phyloP scores from a whole-genome alignment of 2,888 invertebrate species.

The Drosophila cognata region DNA sequence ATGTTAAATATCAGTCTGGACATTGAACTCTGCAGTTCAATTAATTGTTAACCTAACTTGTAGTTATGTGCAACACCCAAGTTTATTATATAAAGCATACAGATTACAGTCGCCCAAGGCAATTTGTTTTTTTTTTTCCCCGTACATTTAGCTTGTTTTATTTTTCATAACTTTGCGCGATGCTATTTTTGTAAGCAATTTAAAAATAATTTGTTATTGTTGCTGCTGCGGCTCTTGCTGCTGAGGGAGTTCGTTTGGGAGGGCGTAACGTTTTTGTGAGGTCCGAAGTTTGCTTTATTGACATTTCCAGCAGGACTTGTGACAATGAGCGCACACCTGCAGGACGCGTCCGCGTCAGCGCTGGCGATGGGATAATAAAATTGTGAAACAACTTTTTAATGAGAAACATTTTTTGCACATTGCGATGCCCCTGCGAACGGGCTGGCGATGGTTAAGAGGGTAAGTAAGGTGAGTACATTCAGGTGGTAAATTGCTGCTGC shows the following conservation, averaged over 20 bases:
- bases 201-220: slow-evolving; percentile 70
- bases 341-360: slow-evolving; percentile 20
- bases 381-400: slow-evolving; percentile 78
- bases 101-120: neutral
- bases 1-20: neutral
- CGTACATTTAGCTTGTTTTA: slow-evolving; percentile 1
- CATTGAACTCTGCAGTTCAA: neutral
- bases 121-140: neutral
- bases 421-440: slow-evolving; percentile 33
- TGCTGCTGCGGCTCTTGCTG: slow-evolving; percentile 19
- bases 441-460: slow-evolving; percentile 1
- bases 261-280: slow-evolving; percentile 27
- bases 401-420: slow-evolving; percentile 78
- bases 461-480: neutral
- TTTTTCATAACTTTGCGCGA: slow-evolving; percentile 58
- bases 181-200: slow-evolving; percentile 73
- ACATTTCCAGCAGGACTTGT: slow-evolving; percentile 71
- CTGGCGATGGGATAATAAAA: slow-evolving; percentile 72
- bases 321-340: slow-evolving; percentile 67
- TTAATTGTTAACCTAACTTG: no score
- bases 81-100: neutral
- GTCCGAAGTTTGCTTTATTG: slow-evolving; percentile 76
- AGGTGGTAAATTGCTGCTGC: slow-evolving; percentile 35
- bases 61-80: no score
- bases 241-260: slow-evolving; percentile 1